Conservation (phyloP, 2,888 invertebrate genomes). For the Oasisia sp. region DNA sequence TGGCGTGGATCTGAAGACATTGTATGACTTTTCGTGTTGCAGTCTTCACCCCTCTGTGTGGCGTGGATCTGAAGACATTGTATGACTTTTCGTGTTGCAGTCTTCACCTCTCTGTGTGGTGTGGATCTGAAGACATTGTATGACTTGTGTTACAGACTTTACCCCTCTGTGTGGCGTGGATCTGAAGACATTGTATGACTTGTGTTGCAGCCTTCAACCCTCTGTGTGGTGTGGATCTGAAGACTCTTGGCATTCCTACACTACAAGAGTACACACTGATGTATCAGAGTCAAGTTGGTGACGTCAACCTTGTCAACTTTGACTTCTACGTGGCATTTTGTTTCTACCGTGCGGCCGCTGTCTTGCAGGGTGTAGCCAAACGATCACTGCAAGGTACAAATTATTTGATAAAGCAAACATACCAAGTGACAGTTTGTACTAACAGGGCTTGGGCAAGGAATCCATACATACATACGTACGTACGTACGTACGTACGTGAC, state of each 20-base stretch:
- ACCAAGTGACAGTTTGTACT: too few relatives aligned
- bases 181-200: background rate
- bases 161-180: background rate
- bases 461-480: too few relatives aligned
- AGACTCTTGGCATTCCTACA: background rate
- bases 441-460: too few relatives aligned
- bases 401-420: background rate
- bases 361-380: slow-evolving; percentile 66
- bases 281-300: slow-evolving; percentile 8
- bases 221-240: background rate
- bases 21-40: background rate
- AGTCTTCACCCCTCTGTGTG: background rate
- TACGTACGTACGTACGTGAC: too few relatives aligned
- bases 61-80: background rate
- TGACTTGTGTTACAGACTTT: background rate
- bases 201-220: background rate
- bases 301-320: slow-evolving; percentile 43
- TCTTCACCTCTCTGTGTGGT: background rate
- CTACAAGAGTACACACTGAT: background rate
- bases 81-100: background rate
- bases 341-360: slow-evolving; percentile 64
- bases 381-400: slow-evolving; percentile 37
- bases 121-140: background rate
- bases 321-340: slow-evolving; percentile 65
- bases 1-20: background rate